Percentiles rank a stretch among this genome's conserved stretches.
Conservation (phyloP, 2,113 vertebrate species). For the Apodemus sylvaticus region DNA sequence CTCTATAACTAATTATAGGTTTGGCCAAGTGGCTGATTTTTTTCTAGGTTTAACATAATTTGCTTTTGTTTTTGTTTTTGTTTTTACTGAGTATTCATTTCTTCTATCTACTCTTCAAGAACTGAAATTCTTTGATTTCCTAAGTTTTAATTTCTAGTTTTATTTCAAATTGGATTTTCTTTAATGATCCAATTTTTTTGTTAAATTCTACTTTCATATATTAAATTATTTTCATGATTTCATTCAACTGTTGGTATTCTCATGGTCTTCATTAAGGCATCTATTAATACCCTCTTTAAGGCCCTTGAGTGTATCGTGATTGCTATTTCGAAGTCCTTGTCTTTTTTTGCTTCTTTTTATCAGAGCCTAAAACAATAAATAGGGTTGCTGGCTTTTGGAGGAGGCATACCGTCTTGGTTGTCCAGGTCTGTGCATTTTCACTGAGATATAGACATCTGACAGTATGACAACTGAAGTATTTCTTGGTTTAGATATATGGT, state of each 20-base stretch:
- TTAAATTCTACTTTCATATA: neutral
- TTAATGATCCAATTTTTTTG: neutral
- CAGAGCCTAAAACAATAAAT: neutral
- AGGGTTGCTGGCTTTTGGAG: neutral
- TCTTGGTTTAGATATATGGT: neutral
- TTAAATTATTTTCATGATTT: neutral
- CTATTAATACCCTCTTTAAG: neutral
- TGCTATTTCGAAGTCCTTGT: neutral
- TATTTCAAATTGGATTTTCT: neutral
- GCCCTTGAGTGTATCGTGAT: neutral
- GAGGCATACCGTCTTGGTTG: neutral
- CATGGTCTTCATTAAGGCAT: neutral
- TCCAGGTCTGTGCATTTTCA: neutral
- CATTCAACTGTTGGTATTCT: neutral
- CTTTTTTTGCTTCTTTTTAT: neutral
- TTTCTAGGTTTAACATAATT: neutral
- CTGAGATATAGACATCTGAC: neutral
- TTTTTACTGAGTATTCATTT: neutral
- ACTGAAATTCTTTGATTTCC: neutral
- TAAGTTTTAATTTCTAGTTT: neutral
- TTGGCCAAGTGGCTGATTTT: neutral
- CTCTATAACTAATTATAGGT: neutral
- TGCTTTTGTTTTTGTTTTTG: no score
- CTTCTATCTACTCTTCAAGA: neutral
- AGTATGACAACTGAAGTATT: neutral